Percentiles rank a stretch among this genome's conserved stretches.
Conservation (phyloP, 2,113 vertebrate genomes). For the Chlorocebus sabaeus region DNA sequence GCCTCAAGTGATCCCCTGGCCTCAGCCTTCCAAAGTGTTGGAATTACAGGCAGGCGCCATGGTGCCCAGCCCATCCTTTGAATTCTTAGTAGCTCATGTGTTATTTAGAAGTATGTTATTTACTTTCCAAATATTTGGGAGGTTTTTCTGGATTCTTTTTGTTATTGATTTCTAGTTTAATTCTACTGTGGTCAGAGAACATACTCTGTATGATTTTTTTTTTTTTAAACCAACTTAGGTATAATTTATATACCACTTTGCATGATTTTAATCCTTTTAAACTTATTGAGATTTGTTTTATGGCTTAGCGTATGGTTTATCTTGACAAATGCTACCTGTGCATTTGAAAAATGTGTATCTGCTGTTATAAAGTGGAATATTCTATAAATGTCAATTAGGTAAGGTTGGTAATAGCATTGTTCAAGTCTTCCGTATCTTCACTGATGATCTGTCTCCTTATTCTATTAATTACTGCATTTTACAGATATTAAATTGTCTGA, state of each 20-base stretch:
- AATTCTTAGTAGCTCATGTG: too few relatives aligned
- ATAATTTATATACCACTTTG: background rate
- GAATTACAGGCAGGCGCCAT: too few relatives aligned
- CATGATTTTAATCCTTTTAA: background rate
- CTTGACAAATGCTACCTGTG: background rate
- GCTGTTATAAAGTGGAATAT: background rate
- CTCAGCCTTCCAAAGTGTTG: too few relatives aligned
- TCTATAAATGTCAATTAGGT: constrained; percentile 1
- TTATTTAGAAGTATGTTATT: too few relatives aligned
- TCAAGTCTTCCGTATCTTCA: background rate
- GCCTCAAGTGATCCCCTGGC: too few relatives aligned
- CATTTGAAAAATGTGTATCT: background rate
- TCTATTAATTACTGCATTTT: background rate
- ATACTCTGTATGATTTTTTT: too few relatives aligned
- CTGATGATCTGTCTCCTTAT: background rate
- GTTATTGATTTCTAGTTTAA: too few relatives aligned
- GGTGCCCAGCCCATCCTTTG: too few relatives aligned
- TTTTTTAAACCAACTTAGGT: background rate
- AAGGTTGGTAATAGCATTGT: background rate
- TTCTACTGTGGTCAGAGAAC: too few relatives aligned
- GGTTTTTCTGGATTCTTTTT: too few relatives aligned
- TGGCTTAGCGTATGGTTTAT: background rate
- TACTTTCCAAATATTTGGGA: too few relatives aligned
- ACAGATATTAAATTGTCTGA: constrained; percentile 30
- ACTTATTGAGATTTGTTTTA: constrained; percentile 28